Base-by-base conservation (phyloP, 2,797 vertebrate species). In the Chrysocyon brachyurus region DNA sequence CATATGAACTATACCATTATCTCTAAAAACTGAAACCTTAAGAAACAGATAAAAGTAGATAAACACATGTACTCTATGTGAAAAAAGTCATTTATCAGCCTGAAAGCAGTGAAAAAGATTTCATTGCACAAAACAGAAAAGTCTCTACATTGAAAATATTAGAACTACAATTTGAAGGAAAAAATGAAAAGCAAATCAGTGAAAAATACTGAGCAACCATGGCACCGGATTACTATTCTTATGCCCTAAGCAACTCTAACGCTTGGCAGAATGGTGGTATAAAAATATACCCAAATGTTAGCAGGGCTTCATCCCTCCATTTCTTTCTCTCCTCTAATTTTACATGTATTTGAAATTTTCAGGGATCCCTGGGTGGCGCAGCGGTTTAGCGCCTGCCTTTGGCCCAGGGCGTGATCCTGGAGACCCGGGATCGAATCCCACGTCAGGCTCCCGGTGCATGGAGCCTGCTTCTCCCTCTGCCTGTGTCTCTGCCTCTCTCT, bases 141-240 rank as follows among this genome's bases (percentile, higher is more conserved):
- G 7, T 40, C n/a, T 88, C 46, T 52, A 22, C 68, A 87, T 82
- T 95, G 90, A 90, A 93, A 79, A 85, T 93, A 72, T 82, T 91
- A 82, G 56, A 92, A 95, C 6, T 49, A 93, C 93, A 90, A 17
- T 70, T 63, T 57, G 79, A 95, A 83, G 52, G n/a, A 3, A 94
- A 94, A 97, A 87, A 75, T 77, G 91, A 96, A 94, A 97, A 87
- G 63, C 17, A 81, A 85, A 87, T 73, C 52, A 84, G 59, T 19
- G 19, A 12, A 64, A 92, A 84, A 83, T 88, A 86, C 63, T 24
- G 52, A 78, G 3, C 40, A 90, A 61, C 5, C 40, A 75, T 59
- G 57, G 31, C n/a, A 94, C 91, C 82, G 7, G 17, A 49, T 61
- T 78, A 70, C 22, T 36, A 82, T 19, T 40, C 59, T 54, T 75